Base-by-base conservation (phyloP, 2,888 invertebrate species). In the Esperia sulphurella region DNA sequence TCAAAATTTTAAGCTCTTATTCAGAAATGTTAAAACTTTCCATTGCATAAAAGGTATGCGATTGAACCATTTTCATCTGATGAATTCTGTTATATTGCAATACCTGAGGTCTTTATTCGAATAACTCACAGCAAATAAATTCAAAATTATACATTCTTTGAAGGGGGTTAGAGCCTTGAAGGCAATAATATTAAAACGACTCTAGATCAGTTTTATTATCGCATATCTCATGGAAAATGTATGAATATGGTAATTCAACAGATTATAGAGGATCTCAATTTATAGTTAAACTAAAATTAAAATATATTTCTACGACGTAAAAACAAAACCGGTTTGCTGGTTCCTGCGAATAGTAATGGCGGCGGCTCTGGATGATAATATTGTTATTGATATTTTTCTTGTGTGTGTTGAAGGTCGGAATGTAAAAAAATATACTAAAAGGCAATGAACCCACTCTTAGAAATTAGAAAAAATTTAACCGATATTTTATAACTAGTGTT, bases 291-390 rank as follows among this genome's bases (percentile, higher is more conserved):
- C 28, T 40, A 37, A 13, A 43, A 40, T 48, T 38, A 50, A 42
- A 51, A 52, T 41, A 46, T 49, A 43, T 45, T 53, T 47, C 47
- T 45, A 43, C 41, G 53, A 54, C 43, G 52, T 52, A 51, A 47
- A 53, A 63, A 56, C 51, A 54, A 61, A 73, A 73, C 74, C 69
- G 54, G 73, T 73, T 69, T 63, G 65, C 65, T 59, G 64, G 72
- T 67, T 72, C 70, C 63, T 65, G 59, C 61, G 62, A 75, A 54
- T 40, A 33, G 29, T 38, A 13, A 39, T 37, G 14, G 39, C 13
- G 14, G 39, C 13, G 8, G 13, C 9, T 14, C 13, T 14, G 14
- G 14, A 33, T 33, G 1, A 4, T 39, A 14, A 39, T 39, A 39
- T 39, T 14, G 8, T 37, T 21, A n/a, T 31, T 31, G 1, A 9